Conservation (phyloP, 1,140 invertebrate genomes). For the Tribolium castaneum region DNA sequence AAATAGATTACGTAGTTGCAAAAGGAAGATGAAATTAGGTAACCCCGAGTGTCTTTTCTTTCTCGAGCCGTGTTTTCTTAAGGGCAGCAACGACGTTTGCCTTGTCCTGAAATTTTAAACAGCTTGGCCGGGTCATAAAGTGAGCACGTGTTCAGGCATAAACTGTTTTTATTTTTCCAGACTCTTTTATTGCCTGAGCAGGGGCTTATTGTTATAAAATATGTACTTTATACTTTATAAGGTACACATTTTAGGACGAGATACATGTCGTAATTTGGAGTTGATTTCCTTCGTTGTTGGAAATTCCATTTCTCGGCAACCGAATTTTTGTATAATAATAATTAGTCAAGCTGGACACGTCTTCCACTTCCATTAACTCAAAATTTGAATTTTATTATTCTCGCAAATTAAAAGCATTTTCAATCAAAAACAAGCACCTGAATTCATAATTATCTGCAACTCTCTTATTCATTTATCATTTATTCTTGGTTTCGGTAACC, state of each 20-base stretch:
- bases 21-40: slow-evolving; percentile 41
- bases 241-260: slow-evolving; percentile 41
- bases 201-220: slow-evolving; percentile 49
- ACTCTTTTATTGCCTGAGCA: slow-evolving; percentile 48
- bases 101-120: slow-evolving; percentile 52
- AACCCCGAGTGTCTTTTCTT: slow-evolving; percentile 33
- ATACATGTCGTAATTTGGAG: slow-evolving; percentile 7
- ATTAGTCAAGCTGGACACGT: slow-evolving; percentile 22
- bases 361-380: slow-evolving; percentile 35
- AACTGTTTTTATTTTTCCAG: slow-evolving; percentile 52
- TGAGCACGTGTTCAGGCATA: slow-evolving; percentile 52
- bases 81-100: slow-evolving; percentile 43
- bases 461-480: slow-evolving; percentile 3
- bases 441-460: slow-evolving; percentile 45
- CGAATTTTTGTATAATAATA: not conserved
- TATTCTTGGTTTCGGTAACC: slow-evolving; percentile 40
- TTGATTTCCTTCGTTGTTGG: slow-evolving; percentile 10
- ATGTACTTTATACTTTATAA: slow-evolving; percentile 46
- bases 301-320: slow-evolving; percentile 2
- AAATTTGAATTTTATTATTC: slow-evolving; percentile 44
- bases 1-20: slow-evolving; percentile 43
- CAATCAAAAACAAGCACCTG: slow-evolving; percentile 45
- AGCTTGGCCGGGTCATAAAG: slow-evolving; percentile 50
- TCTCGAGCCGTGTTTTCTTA: slow-evolving; percentile 38
- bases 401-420: slow-evolving; percentile 49